Percentiles rank a stretch among this genome's conserved stretches.
Conservation (phyloP, 1,140 invertebrate genomes). For the Archivesica marissinica region DNA sequence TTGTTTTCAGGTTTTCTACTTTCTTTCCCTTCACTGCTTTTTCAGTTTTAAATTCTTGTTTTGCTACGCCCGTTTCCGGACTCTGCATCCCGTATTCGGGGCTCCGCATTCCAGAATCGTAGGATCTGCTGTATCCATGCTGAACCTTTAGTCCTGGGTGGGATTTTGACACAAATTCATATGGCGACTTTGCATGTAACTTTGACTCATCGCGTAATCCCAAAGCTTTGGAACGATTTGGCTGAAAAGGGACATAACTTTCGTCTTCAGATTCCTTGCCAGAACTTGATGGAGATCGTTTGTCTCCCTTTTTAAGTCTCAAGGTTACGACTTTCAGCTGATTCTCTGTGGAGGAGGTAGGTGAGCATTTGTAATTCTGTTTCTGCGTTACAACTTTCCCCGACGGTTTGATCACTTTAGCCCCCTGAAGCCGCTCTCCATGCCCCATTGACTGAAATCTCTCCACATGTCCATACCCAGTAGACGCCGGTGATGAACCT, state of each 20-base stretch:
- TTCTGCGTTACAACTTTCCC: conserved; percentile 67
- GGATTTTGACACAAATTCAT: not conserved
- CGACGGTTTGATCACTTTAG: conserved; percentile 66
- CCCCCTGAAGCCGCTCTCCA: not conserved
- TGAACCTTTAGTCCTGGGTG: conserved; percentile 36
- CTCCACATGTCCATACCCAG: conserved; percentile 30
- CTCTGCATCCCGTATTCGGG: not conserved
- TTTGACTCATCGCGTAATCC: not conserved
- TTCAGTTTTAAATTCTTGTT: not conserved
- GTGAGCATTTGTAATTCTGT: conserved; percentile 29
- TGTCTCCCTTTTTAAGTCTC: conserved; percentile 32
- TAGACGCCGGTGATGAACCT: conserved; percentile 65
- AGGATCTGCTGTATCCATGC: conserved; percentile 52
- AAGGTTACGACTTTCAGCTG: conserved; percentile 49
- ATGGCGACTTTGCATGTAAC: not conserved
- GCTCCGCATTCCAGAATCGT: conserved; percentile 19
- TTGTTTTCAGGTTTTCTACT: not conserved
- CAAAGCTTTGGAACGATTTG: conserved; percentile 5
- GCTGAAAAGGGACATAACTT: conserved; percentile 69
- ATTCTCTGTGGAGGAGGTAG: conserved; percentile 27
- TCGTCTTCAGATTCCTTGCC: conserved; percentile 73
- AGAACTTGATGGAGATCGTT: conserved; percentile 64
- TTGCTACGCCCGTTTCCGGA: no score
- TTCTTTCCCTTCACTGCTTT: conserved; percentile 6
- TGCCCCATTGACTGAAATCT: conserved; percentile 8